Percentiles rank a stretch among this genome's conserved stretches.
phyloP scores from a whole-genome alignment of 2,888 invertebrate species.

The Zygogramma bicolorata region DNA sequence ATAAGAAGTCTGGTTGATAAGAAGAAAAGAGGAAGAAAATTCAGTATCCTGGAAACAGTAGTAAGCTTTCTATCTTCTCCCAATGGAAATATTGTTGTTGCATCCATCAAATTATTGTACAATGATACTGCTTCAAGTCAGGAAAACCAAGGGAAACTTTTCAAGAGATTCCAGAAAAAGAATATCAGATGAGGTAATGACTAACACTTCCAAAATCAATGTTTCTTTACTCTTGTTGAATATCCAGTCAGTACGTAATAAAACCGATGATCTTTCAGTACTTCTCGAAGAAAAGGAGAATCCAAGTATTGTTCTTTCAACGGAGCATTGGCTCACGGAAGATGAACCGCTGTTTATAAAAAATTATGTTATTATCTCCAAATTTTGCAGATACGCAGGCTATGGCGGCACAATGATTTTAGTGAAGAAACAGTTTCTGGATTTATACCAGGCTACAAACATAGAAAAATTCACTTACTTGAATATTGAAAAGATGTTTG shows the following conservation, averaged over 20 bases:
- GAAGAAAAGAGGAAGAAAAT: background rate
- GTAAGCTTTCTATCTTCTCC: background rate
- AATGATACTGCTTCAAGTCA: background rate
- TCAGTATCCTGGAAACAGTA: background rate
- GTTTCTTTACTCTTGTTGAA: conserved; percentile 2
- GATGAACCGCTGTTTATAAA: background rate
- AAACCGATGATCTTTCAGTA: conserved; percentile 17
- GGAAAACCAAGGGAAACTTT: background rate
- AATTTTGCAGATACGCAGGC: background rate
- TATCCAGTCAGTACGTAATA: background rate
- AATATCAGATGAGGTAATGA: background rate
- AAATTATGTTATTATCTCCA: background rate
- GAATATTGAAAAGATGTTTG: background rate
- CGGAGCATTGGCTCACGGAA: background rate
- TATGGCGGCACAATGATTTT: conserved; percentile 8
- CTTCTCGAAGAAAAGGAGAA: conserved; percentile 15
- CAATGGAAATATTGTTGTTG: background rate
- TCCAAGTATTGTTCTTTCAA: background rate
- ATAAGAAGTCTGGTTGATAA: too few relatives aligned
- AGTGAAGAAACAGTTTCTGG: background rate
- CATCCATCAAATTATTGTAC: background rate
- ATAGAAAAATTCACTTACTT: background rate
- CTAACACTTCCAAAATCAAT: background rate
- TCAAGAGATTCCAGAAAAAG: background rate
- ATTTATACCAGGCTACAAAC: background rate